Percentiles rank a stretch among this genome's conserved stretches.
Evolutionary conservation across 2,797 vertebrate species (phyloP).

Genomic region (Gambelia wislizenii): DNA sequence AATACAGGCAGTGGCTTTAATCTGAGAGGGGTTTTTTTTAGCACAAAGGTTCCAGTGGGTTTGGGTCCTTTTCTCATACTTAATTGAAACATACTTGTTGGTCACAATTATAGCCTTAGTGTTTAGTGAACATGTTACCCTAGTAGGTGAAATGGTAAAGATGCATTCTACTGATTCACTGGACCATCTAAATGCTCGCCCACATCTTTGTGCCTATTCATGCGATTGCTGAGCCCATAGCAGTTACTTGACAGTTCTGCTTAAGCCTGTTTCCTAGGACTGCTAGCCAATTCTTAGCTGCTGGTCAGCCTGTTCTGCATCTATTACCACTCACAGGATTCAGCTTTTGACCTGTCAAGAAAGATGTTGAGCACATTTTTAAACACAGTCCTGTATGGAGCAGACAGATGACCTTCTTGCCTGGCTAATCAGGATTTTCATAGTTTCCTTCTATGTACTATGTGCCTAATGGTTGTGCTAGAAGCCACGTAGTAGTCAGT

Average conservation of each 20-base stretch:
- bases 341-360: not conserved
- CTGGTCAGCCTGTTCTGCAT: not conserved
- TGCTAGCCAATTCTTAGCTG: too few relatives aligned
- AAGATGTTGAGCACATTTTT: not conserved
- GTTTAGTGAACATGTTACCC: not conserved
- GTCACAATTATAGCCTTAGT: not conserved
- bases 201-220: not conserved
- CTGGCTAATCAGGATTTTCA: not conserved
- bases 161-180: not conserved
- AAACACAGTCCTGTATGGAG: not conserved
- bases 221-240: not conserved
- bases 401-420: not conserved
- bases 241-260: not conserved
- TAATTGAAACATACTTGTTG: not conserved
- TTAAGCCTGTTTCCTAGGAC: not conserved
- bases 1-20: not conserved
- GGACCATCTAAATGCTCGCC: not conserved
- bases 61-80: not conserved
- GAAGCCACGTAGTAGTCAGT: not conserved
- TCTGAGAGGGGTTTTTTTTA: not conserved
- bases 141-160: not conserved
- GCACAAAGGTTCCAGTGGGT: not conserved
- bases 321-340: not conserved
- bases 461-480: not conserved
- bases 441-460: not conserved